Base-by-base conservation (phyloP, 2,113 vertebrate genomes). In the Lethenteron camtschaticum region DNA sequence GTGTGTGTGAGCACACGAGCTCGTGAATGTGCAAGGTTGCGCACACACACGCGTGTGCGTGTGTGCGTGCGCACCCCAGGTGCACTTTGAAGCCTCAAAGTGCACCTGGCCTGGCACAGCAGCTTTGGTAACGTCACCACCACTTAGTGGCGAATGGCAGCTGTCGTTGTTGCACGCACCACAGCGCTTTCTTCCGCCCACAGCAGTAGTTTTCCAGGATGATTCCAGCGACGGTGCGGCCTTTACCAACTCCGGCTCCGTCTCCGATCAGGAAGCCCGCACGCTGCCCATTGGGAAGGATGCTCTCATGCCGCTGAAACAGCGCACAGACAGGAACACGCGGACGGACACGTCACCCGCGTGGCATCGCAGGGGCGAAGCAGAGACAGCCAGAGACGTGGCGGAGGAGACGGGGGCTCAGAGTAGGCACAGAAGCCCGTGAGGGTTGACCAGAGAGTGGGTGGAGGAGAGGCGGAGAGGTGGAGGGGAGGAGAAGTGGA, bases 181-280 rank as follows among this genome's bases (percentile, higher is more conserved):
- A 66, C 9, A 66, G 10, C n/a, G 63, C 63, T 20, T 66, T 66
- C n/a, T 20, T n/a, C 63, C 63, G 63, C n/a, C 63, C 63, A 10
- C 8, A 20, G n/a, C n/a, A 66, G 24, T 16, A 66, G 63, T 66
- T 66, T 20, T 66, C 63, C 8, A 66, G 24, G 63, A 66, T 66
- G 10, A 66, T 66, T 16, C n/a, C 63, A 66, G 63, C 63, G 8
- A 20, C 63, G 10, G 63, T 66, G n/a, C 63, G 63, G 63, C 63
- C 63, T 66, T 66, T 66, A n/a, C 63, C 63, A 66, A 66, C 63
- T 16, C 63, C 63, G n/a, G 63, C 63, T 16, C 63, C 63, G 24
- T 66, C 63, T 20, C 63, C 63, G 10, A 66, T 66, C n/a, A 66
- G 63, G 63, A 66, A 66, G n/a, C 63, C 63, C n/a, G n/a, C 63